A percentile compares a stretch with the other conserved stretches of the same genome.
phyloP scores from a whole-genome alignment of 2,113 vertebrate species.

The Entelurus aequoreus region DNA sequence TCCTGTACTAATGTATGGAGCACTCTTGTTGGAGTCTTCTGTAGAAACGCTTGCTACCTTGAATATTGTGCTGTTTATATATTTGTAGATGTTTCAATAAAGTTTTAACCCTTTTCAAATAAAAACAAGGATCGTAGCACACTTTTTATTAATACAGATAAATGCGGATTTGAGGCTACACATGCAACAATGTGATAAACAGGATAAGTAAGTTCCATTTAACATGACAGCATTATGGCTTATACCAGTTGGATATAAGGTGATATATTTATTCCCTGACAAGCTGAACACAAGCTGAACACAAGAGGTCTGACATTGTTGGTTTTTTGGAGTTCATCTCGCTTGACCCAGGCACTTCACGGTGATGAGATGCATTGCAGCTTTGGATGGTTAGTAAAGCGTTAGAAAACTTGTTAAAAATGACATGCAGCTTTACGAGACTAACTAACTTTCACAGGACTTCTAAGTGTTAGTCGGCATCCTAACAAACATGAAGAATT shows the following conservation, averaged over 20 bases:
- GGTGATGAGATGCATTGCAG: constrained; percentile 32
- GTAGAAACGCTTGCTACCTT: constrained; percentile 67
- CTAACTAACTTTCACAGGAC: neutral
- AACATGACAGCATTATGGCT: constrained; percentile 21
- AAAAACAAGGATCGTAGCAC: constrained; percentile 11
- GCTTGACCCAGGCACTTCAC: constrained; percentile 59
- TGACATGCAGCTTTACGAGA: neutral
- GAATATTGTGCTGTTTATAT: constrained; percentile 68
- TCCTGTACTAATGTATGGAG: constrained; percentile 72
- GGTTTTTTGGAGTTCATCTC: constrained; percentile 8
- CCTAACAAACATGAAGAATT: neutral
- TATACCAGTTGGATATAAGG: constrained; percentile 12
- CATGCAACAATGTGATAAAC: constrained; percentile 6
- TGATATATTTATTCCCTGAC: constrained; percentile 27
- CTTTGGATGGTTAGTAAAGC: constrained; percentile 20
- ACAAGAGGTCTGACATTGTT: constrained; percentile 9
- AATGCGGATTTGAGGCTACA: constrained; percentile 16
- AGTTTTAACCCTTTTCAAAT: constrained; percentile 67
- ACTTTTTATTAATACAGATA: constrained; percentile 33
- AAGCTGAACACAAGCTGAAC: constrained; percentile 5
- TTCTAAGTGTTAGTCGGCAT: neutral
- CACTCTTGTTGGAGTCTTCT: constrained; percentile 58
- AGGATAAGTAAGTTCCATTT: neutral
- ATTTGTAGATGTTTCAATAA: constrained; percentile 80
- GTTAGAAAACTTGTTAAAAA: neutral